Conservation (phyloP, 2,113 vertebrate genomes). For the Phrynocephalus versicolor region DNA sequence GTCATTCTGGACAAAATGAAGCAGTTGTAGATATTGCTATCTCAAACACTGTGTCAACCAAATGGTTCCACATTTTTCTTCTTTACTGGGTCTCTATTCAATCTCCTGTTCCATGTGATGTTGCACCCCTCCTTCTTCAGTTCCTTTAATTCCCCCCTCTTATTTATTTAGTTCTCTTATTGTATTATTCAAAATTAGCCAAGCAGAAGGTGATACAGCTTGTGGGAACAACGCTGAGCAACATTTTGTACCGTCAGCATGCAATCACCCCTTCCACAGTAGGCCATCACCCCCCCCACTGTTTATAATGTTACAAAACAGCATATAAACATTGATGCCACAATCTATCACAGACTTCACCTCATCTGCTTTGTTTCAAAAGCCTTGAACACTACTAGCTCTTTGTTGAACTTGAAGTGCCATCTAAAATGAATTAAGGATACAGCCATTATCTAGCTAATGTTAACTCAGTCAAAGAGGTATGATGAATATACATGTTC, state of each 20-base stretch:
- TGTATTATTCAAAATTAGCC: slow-evolving; percentile 26
- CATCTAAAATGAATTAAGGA: background rate
- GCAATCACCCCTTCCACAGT: too few relatives aligned
- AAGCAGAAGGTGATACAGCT: background rate
- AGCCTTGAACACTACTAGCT: background rate
- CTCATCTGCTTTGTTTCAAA: background rate
- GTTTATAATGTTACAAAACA: background rate
- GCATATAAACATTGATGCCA: slow-evolving; percentile 6
- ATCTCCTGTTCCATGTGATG: slow-evolving; percentile 20
- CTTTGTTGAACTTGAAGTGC: background rate
- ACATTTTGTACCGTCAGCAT: background rate
- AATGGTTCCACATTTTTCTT: background rate
- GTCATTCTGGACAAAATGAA: background rate
- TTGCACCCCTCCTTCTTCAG: background rate
- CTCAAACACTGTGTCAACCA: too few relatives aligned
- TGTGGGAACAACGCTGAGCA: slow-evolving; percentile 8
- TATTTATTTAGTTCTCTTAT: background rate
- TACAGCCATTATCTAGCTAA: background rate
- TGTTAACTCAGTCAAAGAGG: too few relatives aligned
- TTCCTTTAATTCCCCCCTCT: background rate
- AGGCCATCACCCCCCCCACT: background rate
- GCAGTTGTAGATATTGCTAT: too few relatives aligned
- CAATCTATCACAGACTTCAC: background rate
- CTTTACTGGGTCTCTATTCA: background rate
- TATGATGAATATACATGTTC: background rate